Evolutionary conservation across 1,140 invertebrate species (phyloP), one percentile per base, ranked within the genome.

Genomic region (Lordiphosa stackelbergi): DNA sequence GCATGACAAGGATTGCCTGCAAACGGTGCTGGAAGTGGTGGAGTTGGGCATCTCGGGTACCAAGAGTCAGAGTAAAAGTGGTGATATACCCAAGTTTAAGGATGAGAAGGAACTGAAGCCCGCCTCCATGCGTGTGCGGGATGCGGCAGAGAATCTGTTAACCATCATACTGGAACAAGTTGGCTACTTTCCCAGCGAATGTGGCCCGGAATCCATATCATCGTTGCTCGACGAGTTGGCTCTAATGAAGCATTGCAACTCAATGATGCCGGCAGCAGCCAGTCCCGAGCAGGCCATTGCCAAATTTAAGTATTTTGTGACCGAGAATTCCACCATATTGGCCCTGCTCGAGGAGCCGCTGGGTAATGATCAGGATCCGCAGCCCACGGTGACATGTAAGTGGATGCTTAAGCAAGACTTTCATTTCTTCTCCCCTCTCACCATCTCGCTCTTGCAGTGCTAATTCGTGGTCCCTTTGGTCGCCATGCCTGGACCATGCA

Each of bases 11-110:
- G 96, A 97, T 79, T 97, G 96, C 89, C 90, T 99, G 2, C 92
- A 94, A 55, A 96, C 95, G 45, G 94, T 99, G 7, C 90, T 99
- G 40, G 97, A 99, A 89, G 97, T 99, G 0, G 95, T 98, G 2
- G 98, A 99, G 88, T 91, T 99, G 5, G 98, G 98, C 54, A 96
- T 99, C 42, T 99, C 98, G 0, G 98, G 98, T 7, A 94, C 95
- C 2, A 98, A 98, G 89, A 94, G 93, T 43, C 88, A 92, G 13
- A 94, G 93, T 86, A 98, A 98, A 89, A 93, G 94, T 2, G 94
- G 95, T 16, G 96, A 98, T 86, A 91, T 93, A 19, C 91, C 96
- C 0, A 95, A 95, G 88, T 94, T 96, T 90, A 99, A 99, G 86
- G 95, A 97, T 66, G 96, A 98, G 61, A 99, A 99, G 86, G 95